phyloP scores from a whole-genome alignment of 2,888 invertebrate species.

The Calliphora vomitoria region DNA sequence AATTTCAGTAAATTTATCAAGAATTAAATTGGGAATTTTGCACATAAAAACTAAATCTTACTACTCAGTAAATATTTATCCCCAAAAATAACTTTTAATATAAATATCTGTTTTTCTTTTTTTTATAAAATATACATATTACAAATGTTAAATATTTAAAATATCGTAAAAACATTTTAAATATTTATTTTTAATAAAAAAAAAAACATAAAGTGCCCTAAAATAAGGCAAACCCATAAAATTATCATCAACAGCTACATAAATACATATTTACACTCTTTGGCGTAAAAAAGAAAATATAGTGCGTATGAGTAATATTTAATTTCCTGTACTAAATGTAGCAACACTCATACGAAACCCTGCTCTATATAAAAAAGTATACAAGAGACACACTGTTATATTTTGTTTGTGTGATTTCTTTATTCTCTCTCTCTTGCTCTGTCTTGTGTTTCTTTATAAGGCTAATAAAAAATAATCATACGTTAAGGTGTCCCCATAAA shows the following conservation, averaged over 20 bases:
- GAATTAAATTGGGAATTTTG: too few species aligned
- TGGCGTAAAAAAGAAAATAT: background rate
- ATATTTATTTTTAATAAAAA: constrained; percentile 2
- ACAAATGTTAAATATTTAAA: too few species aligned
- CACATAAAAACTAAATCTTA: too few species aligned
- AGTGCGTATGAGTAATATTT: constrained; percentile 36
- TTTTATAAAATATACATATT: too few species aligned
- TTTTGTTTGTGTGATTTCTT: background rate
- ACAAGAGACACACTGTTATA: background rate
- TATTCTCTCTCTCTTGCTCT: background rate
- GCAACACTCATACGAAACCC: constrained; percentile 18
- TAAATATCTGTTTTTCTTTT: too few species aligned
- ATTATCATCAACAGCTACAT: background rate
- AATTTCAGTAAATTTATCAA: too few species aligned
- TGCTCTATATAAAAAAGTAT: background rate
- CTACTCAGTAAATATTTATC: too few species aligned
- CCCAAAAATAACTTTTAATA: too few species aligned
- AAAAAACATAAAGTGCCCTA: background rate
- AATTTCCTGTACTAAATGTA: background rate
- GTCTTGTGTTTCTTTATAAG: background rate
- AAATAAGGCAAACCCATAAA: background rate
- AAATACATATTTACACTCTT: background rate
- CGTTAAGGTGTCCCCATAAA: constrained; percentile 42
- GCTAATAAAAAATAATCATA: constrained; percentile 43
- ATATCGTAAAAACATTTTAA: background rate